These are phyloP conservation scores for Heteronetta atricapilla DNA, from an alignment of 2,113 vertebrate species.

Conservation along the genomic window DNA sequence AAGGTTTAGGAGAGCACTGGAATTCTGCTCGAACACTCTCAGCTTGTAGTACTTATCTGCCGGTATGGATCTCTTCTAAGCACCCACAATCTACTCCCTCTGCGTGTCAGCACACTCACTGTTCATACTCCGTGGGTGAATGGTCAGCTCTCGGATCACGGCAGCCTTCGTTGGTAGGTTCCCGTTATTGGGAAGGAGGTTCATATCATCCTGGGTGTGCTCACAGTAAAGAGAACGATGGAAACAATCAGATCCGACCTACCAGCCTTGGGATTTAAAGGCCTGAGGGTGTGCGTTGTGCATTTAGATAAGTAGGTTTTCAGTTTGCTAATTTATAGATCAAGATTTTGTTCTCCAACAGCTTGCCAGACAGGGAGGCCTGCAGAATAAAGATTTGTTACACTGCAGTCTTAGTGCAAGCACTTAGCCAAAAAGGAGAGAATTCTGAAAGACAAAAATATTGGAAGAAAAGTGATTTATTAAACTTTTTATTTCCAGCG, in stretches of 20 bases:
- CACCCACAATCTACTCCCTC: not conserved
- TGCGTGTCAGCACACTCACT: not conserved
- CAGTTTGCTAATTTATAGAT: not conserved
- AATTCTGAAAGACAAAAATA: not conserved
- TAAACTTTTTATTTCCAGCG: constrained; percentile 26
- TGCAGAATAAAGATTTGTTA: not conserved
- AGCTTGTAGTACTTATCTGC: not conserved
- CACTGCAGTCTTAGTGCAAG: not conserved
- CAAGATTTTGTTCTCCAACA: not conserved
- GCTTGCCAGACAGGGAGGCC: not conserved
- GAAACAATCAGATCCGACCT: not conserved
- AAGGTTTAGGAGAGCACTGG: not conserved
- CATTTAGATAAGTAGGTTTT: not conserved
- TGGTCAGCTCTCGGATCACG: not conserved
- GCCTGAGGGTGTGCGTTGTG: not conserved
- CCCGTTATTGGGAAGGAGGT: not conserved
- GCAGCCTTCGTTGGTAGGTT: not conserved
- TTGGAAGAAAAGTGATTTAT: constrained; percentile 12
- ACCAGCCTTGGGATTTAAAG: not conserved
- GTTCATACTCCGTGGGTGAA: not conserved
- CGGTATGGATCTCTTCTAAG: not conserved
- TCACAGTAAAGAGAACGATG: not conserved
- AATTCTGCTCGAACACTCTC: not conserved
- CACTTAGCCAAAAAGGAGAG: not conserved
- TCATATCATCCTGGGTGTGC: not conserved